Conservation (phyloP, 2,797 vertebrate species). For the Oreortyx pictus region DNA sequence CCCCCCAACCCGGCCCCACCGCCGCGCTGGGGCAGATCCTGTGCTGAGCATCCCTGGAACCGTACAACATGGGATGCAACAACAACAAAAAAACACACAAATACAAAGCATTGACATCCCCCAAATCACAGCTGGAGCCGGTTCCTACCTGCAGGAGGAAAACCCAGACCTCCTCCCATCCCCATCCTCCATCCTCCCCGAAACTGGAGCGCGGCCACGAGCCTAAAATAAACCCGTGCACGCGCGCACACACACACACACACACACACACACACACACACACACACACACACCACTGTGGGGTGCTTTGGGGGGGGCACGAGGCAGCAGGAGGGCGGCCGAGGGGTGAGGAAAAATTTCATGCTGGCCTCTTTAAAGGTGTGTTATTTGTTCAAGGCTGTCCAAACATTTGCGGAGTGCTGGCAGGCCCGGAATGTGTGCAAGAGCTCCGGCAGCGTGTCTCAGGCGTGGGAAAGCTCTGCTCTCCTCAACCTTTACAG, state of each 20-base stretch:
- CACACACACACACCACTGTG: neutral
- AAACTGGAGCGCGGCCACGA: neutral
- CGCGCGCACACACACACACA: constrained; percentile 8
- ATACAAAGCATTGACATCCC: neutral
- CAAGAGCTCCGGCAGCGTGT: constrained; percentile 84
- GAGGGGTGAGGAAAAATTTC: constrained; percentile 59
- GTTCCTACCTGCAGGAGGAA: constrained; percentile 44
- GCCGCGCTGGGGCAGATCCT: neutral
- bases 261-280: constrained; percentile 5
- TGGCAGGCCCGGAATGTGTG: constrained; percentile 94
- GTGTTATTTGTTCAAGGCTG: constrained; percentile 98
- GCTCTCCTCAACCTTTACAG: constrained; percentile 93
- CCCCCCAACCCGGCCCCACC: constrained; percentile 26
- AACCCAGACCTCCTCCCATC: constrained; percentile 42
- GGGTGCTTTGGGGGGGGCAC: neutral
- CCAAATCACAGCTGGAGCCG: neutral
- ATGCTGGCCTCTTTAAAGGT: constrained; percentile 93
- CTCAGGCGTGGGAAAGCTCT: constrained; percentile 94
- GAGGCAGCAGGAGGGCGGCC: neutral
- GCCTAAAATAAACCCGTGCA: constrained; percentile 35
- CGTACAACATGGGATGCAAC: neutral
- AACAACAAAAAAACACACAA: neutral
- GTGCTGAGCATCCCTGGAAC: neutral
- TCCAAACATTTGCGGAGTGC: constrained; percentile 97
- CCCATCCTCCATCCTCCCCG: constrained; percentile 26